phyloP scores from a whole-genome alignment of 2,113 vertebrate species.

The Syngnathoides biaculeatus region DNA sequence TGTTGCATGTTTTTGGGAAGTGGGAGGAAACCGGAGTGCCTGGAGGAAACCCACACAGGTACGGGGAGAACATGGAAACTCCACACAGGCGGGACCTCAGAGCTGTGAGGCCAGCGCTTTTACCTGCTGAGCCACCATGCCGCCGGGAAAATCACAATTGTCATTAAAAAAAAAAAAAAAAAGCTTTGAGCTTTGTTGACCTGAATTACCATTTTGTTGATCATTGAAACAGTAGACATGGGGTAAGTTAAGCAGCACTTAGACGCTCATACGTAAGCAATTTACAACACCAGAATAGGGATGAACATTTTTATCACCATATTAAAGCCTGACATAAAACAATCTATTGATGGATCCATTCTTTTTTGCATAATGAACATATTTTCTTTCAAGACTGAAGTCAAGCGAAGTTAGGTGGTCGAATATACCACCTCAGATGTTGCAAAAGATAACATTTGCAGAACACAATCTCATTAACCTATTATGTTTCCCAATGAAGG shows the following conservation, averaged over 20 bases:
- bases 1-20: too few relatives aligned
- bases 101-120: too few relatives aligned
- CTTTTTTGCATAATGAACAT: neutral
- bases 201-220: slow-evolving; percentile 13
- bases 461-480: neutral
- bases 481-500: neutral
- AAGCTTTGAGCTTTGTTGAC: neutral
- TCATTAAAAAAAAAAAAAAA: too few relatives aligned
- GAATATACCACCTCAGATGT: too few relatives aligned
- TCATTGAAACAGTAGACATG: neutral
- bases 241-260: slow-evolving; percentile 41
- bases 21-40: too few relatives aligned
- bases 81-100: too few relatives aligned
- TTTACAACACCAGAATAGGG: neutral
- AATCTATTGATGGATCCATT: neutral
- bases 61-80: too few relatives aligned
- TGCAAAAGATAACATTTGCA: neutral
- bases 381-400: neutral
- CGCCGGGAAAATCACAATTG: too few relatives aligned
- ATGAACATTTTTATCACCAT: neutral
- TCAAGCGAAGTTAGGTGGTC: neutral
- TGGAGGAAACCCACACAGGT: too few relatives aligned
- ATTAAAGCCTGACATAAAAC: neutral
- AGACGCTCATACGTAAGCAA: slow-evolving; percentile 17
- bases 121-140: too few relatives aligned